Evolutionary conservation across 2,113 vertebrate species (phyloP), one percentile per base, ranked within the genome.

Genomic region (Diglossa brunneiventris): DNA sequence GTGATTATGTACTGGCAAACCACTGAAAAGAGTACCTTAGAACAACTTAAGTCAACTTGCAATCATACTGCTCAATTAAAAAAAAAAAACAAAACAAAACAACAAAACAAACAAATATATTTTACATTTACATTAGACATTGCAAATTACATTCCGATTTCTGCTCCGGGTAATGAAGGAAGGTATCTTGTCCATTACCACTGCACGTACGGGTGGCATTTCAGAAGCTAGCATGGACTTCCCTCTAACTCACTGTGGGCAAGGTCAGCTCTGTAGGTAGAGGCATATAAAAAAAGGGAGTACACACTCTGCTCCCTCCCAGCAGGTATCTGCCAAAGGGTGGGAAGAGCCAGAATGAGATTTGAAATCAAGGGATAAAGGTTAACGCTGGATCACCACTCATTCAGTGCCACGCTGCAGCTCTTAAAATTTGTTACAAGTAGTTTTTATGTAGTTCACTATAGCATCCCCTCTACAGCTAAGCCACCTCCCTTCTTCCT

Each of bases 71-170:
- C 77, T 97, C 91, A 90, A 82, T 92, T 72, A 33, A 95, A 96
- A 97, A 85, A 84, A 74, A 73, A 74, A 75, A 72, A 4, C 17
- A 31, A 53, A 96, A 72, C 31, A 58, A 69, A 82, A 19, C 30
- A 69, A 52, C 61, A 64, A 53, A 56, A 83, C 28, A 39, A 81
- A 95, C 83, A 95, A 89, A 80, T 14, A 55, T 24, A 46, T 89
- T 90, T 97, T 94, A 97, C 61, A 89, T 92, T 97, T 95, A 97
- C 58, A 90, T 89, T 58, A 94, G 74, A 94, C 91, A 83, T 84
- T 76, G 88, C 89, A 94, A 90, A 97, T 94, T 89, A 96, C 67
- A 96, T 93, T 91, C 94, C 11, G 2, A 74, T 87, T 96, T 90
- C 96, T 66, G 69, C 69, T 93, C 91, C 6, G 2, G 72, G 59